A percentile compares a stretch with the other conserved stretches of the same genome.
phyloP scores from a whole-genome alignment of 2,888 invertebrate genomes.

The Diaprepes abbreviatus region DNA sequence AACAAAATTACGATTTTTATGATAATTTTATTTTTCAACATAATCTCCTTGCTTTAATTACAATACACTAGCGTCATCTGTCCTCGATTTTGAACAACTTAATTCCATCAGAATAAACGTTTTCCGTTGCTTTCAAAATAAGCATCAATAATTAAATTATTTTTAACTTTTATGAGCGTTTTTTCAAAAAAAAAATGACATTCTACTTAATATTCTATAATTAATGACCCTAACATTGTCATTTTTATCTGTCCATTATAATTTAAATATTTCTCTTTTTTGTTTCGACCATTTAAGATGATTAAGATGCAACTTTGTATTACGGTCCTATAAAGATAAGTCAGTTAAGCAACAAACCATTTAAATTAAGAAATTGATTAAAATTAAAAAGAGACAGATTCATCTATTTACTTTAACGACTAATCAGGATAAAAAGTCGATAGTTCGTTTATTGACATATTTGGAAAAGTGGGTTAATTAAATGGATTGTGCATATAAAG shows the following conservation, averaged over 20 bases:
- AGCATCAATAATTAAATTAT: too few relatives aligned
- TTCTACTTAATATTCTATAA: too few relatives aligned
- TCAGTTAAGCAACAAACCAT: constrained; percentile 23
- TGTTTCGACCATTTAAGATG: constrained; percentile 22
- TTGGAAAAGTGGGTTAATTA: constrained; percentile 22
- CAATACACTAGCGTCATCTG: too few relatives aligned
- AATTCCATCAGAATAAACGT: too few relatives aligned
- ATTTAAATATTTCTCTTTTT: constrained; percentile 5
- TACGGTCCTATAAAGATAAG: constrained; percentile 5
- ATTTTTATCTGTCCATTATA: constrained; percentile 5
- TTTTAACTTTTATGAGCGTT: too few relatives aligned
- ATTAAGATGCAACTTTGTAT: constrained; percentile 21
- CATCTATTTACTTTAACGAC: not conserved
- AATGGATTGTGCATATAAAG: not conserved
- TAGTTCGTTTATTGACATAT: constrained; percentile 12
- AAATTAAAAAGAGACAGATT: not conserved
- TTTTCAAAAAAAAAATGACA: too few relatives aligned
- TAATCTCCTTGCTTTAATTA: too few relatives aligned
- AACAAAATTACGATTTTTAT: too few relatives aligned
- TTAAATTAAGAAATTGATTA: constrained; percentile 24
- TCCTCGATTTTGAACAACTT: too few relatives aligned
- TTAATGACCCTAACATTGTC: not conserved
- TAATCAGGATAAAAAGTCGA: constrained; percentile 12
- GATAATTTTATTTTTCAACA: too few relatives aligned
- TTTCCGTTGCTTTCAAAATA: too few relatives aligned